Evolutionary conservation across 1,140 invertebrate species (phyloP).

Genomic region (Callitettix versicolor): DNA sequence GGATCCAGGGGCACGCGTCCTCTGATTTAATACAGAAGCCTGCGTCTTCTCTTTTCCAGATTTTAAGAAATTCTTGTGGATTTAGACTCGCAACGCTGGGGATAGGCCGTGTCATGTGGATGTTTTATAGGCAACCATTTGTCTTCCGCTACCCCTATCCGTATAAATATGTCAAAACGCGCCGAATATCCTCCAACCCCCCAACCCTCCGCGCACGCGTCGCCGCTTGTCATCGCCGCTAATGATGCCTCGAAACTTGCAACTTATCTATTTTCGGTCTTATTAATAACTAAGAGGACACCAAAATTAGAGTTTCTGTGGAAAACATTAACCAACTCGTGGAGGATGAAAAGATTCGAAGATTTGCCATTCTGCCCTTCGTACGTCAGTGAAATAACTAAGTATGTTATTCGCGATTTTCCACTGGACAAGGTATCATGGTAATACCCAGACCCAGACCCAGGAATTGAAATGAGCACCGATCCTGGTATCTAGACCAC

Average conservation of each 20-base stretch:
- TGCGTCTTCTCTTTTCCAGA: slow-evolving; percentile 8
- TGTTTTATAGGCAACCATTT: slow-evolving; percentile 18
- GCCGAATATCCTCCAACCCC: slow-evolving; percentile 10
- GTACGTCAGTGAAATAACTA: too few species aligned
- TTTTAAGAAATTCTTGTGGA: slow-evolving; percentile 12
- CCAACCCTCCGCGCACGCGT: slow-evolving; percentile 4
- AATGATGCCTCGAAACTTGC: neutral
- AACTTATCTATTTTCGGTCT: neutral
- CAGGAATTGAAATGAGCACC: too few species aligned
- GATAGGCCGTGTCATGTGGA: slow-evolving; percentile 1
- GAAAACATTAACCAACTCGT: too few species aligned
- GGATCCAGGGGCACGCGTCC: neutral
- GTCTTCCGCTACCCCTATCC: slow-evolving; percentile 13
- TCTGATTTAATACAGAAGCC: slow-evolving; percentile 10
- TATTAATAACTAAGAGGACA: neutral
- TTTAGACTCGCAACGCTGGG: neutral
- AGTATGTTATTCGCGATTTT: too few species aligned
- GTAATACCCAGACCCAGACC: too few species aligned
- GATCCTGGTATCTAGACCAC: too few species aligned
- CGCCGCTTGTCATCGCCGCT: slow-evolving; percentile 9
- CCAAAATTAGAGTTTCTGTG: too few species aligned
- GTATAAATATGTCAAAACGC: slow-evolving; percentile 20
- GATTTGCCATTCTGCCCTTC: too few species aligned
- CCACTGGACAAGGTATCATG: too few species aligned
- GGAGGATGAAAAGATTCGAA: too few species aligned